Base-by-base conservation (phyloP, 1,140 invertebrate species). In the Apis florea region DNA sequence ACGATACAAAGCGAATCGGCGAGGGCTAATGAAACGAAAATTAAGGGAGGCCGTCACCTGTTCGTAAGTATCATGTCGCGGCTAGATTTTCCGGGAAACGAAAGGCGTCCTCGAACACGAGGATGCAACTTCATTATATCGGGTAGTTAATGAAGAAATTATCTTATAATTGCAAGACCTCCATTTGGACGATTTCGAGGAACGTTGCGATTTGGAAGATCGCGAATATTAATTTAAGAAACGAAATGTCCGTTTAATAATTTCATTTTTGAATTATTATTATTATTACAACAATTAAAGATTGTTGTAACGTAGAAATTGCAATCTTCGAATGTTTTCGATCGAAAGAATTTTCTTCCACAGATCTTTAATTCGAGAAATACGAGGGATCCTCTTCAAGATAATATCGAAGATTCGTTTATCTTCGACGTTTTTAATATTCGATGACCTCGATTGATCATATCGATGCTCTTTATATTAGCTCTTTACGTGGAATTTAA, bases 101-200 rank as follows among this genome's bases (percentile, higher is more conserved):
- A 69, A 53, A n/a, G 17, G 26, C 71, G 74, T 75, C 69, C 85
- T 85, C 70, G 83, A 87, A 79, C 78, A 26, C 19, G n/a, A n/a
- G 61, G 24, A 9, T 10, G 70, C 54, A 59, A 69, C 71, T 73
- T 59, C 82, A 76, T 75, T 83, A 58, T 79, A 59, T 66, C 24
- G 63, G n/a, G 49, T 80, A 72, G 83, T 89, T 89, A 89, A 89
- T 89, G 88, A 89, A 89, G 88, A 84, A 85, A 89, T 89, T 89
- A 89, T 58, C 76, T 40, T 66, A 54, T 61, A 80, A 78, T 21
- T 2, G 6, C 1, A 40, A 13, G 2, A 12, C 8, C 21, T 12
- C 0, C 64, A 0, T 21, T 47, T 11, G 12, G 11, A 6, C 31
- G 19, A 67, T n/a, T 5, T 10, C n/a, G 47, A 11, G 9, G 11